Base-by-base conservation (phyloP, 2,888 invertebrate genomes). In the Blomia tropicalis region DNA sequence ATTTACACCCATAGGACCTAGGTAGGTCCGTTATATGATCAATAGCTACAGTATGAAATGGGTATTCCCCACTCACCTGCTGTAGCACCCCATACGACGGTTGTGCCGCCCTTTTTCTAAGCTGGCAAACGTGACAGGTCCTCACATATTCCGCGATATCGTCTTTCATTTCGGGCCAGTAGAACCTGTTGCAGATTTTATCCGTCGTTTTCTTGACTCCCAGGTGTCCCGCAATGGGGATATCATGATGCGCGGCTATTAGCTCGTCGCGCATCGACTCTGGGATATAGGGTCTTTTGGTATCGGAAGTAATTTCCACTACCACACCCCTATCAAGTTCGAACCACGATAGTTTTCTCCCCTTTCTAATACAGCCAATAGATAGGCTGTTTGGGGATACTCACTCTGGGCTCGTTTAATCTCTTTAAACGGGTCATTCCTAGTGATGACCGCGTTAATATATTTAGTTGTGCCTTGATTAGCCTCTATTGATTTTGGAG, bases 231-330 rank as follows among this genome's bases (percentile, higher is more conserved):
- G 17, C 36, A 36, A 11, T 11, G 17, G 17, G 17, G 7, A 17
- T 7, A 36, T 36, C 36, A 36, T 36, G 36, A 7, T 11, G 7
- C 7, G 7, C 17, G 17, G 17, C 17, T 11, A 36, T 36, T 17
- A 36, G 36, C 17, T 36, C 36, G 7, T 36, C 17, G 17, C 36
- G 36, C 36, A 36, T 36, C 17, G 36, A 36, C 17, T 36, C 17
- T 11, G 36, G 36, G 17, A 36, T 36, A 36, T 36, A 36, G 17
- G 36, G 64, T 25, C 66, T 61, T 36, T 7, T 7, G 7, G 7
- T 36, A 36, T 36, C 36, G 36, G 17, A 36, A 36, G 17, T 7
- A 7, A 36, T 36, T 36, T 17, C 36, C 7, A 11, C 17, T 11
- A 11, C 7, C 17, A 36, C 36, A 36, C 36, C 17, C 7, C 17